phyloP scores from a whole-genome alignment of 2,797 vertebrate species.

The Sarcoramphus papa region DNA sequence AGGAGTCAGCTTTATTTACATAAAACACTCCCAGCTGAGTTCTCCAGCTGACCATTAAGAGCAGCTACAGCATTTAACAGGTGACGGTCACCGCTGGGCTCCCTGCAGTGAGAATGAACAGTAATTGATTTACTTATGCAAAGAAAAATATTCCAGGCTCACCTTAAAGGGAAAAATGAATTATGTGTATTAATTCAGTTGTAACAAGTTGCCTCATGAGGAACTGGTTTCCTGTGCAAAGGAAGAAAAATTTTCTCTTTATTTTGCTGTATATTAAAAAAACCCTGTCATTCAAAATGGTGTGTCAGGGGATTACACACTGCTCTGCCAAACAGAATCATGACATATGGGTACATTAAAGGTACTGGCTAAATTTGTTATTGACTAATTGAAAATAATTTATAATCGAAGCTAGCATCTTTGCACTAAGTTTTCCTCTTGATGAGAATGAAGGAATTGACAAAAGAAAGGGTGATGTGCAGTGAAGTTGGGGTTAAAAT shows the following conservation, averaged over 20 bases:
- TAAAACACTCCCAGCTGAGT: not conserved
- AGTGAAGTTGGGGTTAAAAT: not conserved
- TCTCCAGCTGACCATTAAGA: slow-evolving; percentile 17
- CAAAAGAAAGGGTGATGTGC: not conserved
- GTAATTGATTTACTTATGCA: not conserved
- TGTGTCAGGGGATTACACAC: not conserved
- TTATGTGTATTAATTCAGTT: not conserved
- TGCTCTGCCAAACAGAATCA: not conserved
- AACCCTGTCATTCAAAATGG: not conserved
- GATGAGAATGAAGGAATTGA: not conserved
- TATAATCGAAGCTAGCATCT: not conserved
- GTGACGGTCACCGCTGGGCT: not conserved
- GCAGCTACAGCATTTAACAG: not conserved
- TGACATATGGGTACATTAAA: not conserved
- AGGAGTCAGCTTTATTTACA: slow-evolving; percentile 21
- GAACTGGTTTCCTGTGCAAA: not conserved
- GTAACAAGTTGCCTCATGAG: not conserved
- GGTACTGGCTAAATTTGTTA: not conserved
- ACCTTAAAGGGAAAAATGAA: not conserved
- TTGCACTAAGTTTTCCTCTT: not conserved
- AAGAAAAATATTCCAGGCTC: not conserved
- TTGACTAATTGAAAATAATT: not conserved
- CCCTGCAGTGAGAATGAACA: not conserved
- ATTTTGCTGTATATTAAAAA: not conserved
- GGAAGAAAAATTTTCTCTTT: not conserved